Conservation (phyloP, 2,888 invertebrate species). For the Agriotes lineatus region DNA sequence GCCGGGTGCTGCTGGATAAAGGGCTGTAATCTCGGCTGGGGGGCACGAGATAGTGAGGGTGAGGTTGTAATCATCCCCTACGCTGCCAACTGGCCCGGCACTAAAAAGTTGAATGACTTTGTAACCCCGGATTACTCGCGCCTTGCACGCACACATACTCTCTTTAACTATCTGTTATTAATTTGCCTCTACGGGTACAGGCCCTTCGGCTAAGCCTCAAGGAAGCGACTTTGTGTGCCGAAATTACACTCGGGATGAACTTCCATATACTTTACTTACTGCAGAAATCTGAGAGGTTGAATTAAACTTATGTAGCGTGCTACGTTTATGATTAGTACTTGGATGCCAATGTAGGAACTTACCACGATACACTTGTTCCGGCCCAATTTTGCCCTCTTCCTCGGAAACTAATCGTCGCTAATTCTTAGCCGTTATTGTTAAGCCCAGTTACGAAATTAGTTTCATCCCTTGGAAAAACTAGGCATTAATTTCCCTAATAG, state of each 20-base stretch:
- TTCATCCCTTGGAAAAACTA: too few species aligned
- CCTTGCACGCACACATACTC: conserved; percentile 55
- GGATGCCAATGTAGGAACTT: conserved; percentile 24
- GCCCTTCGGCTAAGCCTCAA: conserved; percentile 31
- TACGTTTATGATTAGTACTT: conserved; percentile 33
- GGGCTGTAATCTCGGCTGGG: conserved; percentile 57
- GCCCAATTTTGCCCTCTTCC: not conserved
- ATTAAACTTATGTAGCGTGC: conserved; percentile 36
- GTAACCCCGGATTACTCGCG: conserved; percentile 55
- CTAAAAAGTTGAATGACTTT: conserved; percentile 63
- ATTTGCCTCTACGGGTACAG: conserved; percentile 40
- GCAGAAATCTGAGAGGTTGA: conserved; percentile 27
- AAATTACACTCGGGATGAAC: conserved; percentile 36
- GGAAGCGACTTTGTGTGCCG: conserved; percentile 33
- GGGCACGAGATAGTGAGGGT: conserved; percentile 50
- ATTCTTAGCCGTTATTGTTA: not conserved
- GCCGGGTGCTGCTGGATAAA: conserved; percentile 56
- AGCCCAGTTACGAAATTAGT: too few species aligned
- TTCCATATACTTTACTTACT: conserved; percentile 21
- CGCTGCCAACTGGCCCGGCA: conserved; percentile 60
- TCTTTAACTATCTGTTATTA: conserved; percentile 46
- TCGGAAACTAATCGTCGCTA: not conserved
- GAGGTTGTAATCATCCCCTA: conserved; percentile 57
- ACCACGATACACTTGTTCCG: not conserved
- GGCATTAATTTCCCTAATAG: too few species aligned